Evolutionary conservation across 2,797 vertebrate species (phyloP), one percentile per base, ranked within the genome.

Genomic region (Erithacus rubecula): DNA sequence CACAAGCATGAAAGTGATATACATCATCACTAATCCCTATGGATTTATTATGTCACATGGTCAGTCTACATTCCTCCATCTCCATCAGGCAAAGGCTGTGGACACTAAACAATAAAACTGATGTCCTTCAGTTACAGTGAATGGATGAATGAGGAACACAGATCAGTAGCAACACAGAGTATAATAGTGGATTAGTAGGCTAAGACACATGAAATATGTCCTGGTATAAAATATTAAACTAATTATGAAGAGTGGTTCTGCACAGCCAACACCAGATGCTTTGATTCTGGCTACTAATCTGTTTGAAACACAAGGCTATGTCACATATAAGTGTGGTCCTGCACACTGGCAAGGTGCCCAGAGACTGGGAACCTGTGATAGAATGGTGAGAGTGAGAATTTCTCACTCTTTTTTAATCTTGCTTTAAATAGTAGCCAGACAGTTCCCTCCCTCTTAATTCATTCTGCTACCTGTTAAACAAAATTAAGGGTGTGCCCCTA

Each of bases 181-280:
- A 27, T 46, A 87, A 49, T 8, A 6, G 80, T 43, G 44, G 59
- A 43, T 95, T 87, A 88, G 86, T 34, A 82, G 52, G 32, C 59
- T 82, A 84, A 89, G 70, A 86, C 68, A 89, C 27, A 26, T 84
- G 77, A 97, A 96, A 95, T 94, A 94, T 88, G 34, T 79, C 49
- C 55, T 87, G 70, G 41, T 83, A 65, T 84, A 90, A 95, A 94
- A 88, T 95, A 94, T 95, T 94, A 93, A 96, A 85, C 65, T 94
- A 93, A 95, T 96, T 95, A 95, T 93, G 80, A 97, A 86, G 52
- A 88, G 94, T 94, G 85, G 85, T 94, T 96, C 91, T 94, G 89
- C 87, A 70, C 69, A 96, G 85, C 80, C 91, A 96, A 64, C 70
- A 90, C 89, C 94, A 96, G 95, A 95, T 96, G 94, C 89, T 96